Conservation (phyloP, 2,888 invertebrate genomes). For the Limnephilus lunatus region DNA sequence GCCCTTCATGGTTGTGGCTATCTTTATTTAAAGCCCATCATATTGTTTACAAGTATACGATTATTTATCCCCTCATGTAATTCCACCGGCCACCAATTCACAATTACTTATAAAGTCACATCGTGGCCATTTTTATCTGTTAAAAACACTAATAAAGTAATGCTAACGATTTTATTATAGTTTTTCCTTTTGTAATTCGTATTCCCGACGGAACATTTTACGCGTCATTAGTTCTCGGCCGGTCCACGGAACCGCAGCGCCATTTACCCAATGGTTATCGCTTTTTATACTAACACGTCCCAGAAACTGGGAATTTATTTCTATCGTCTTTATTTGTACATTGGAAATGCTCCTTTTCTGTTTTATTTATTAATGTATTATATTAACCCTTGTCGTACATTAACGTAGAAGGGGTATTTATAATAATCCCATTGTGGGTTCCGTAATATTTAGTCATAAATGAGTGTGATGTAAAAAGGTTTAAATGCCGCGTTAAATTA, state of each 20-base stretch:
- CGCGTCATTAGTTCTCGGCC: constrained; percentile 8
- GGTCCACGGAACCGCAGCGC: not conserved
- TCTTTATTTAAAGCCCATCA: not conserved
- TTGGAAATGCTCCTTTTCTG: not conserved
- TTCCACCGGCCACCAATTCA: not conserved
- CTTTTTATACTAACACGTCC: constrained; percentile 5
- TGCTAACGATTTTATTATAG: constrained; percentile 9
- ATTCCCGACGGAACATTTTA: not conserved
- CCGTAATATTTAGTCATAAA: not conserved
- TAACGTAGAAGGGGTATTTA: not conserved
- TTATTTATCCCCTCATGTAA: not conserved
- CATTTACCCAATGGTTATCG: not conserved
- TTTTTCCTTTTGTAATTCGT: not conserved
- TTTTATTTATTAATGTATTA: not conserved
- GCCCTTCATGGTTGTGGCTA: too few relatives aligned
- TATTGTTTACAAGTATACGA: not conserved
- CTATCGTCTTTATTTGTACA: constrained; percentile 9
- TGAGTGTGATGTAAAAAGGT: not conserved
- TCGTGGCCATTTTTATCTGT: not conserved
- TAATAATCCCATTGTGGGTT: not conserved
- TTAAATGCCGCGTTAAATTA: not conserved
- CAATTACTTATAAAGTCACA: not conserved
- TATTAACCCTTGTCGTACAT: not conserved
- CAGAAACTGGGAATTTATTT: constrained; percentile 24
- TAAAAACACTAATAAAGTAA: constrained; percentile 6